phyloP scores from a whole-genome alignment of 2,888 invertebrate species.

The Cryptocephalus primarius region DNA sequence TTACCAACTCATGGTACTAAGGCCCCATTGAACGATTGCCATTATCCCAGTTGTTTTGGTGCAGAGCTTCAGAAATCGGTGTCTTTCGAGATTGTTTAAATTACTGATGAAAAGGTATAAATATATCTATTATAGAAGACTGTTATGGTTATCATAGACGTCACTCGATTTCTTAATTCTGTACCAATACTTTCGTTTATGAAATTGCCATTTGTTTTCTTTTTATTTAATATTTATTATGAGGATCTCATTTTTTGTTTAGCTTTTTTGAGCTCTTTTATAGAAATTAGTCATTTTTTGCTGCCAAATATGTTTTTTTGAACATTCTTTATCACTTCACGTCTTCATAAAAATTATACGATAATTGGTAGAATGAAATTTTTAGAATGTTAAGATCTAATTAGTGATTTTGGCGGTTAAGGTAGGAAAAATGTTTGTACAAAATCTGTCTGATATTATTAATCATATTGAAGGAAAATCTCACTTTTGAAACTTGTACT shows the following conservation, averaged over 20 bases:
- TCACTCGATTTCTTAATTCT: too few species aligned
- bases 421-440: constrained; percentile 10
- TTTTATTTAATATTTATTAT: constrained; percentile 4
- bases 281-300: not conserved
- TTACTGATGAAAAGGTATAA: too few species aligned
- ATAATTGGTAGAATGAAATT: too few species aligned
- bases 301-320: not conserved
- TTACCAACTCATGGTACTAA: too few species aligned
- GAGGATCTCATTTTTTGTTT: constrained; percentile 3
- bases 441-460: constrained; percentile 17
- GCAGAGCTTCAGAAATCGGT: too few species aligned
- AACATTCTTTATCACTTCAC: not conserved
- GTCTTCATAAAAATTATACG: not conserved
- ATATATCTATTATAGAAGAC: too few species aligned
- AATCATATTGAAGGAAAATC: constrained; percentile 8
- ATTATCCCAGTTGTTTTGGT: too few species aligned
- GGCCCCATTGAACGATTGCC: too few species aligned
- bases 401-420: not conserved
- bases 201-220: constrained; percentile 9
- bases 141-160: too few species aligned
- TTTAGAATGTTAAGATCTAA: too few species aligned
- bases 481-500: constrained; percentile 22
- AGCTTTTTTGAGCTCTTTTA: not conserved
- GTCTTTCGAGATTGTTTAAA: too few species aligned
- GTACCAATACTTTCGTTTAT: not conserved